Evolutionary conservation across 2,888 invertebrate genomes (phyloP), one percentile per base, ranked within the genome.

Genomic region (Monoplex corrugatus): DNA sequence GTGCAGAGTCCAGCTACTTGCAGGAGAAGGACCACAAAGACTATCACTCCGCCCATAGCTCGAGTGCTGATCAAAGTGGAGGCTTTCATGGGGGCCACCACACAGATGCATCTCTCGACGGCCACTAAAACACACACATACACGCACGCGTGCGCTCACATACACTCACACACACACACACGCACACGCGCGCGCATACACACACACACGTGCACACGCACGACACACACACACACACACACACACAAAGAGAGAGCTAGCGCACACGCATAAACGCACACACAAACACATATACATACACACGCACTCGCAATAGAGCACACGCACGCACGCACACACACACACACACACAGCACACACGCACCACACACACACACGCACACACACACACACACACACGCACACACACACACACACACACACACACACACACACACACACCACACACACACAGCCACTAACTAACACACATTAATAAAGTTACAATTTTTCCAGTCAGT

Each of bases 261-360:
- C 50, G 50, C 50, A 50, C 19, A 8, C 8, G 50, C 50, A 50
- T 8, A 19, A 13, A 68, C 68, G 68, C 28, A 68, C 68, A 68
- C 28, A 23, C 0, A 68, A 19, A 68, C 28, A 23, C 68, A 3
- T n/a, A 23, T n/a, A 23, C 68, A 23, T n/a, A 23, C 13, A 3
- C 68, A 3, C 68, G n/a, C 68, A 13, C 13, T n/a, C 68, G 2
- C 68, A 10, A 23, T 0, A 23, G 2, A 23, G n/a, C 68, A 13
- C 68, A n/a, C 68, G 2, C 68, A 68, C 68, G 2, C 68, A 68
- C 68, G n/a, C 68, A 68, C 68, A 68, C 68, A 13, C 68, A 5
- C 68, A 68, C 68, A 5, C 68, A 68, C 68, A 68, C 68, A 68
- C 68, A 68, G 97, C 97, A 97, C 13, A 95, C 93, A 50, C 50